A percentile compares a stretch with the other conserved stretches of the same genome.
Conservation (phyloP, 2,113 vertebrate genomes). For the Sialia sialis region DNA sequence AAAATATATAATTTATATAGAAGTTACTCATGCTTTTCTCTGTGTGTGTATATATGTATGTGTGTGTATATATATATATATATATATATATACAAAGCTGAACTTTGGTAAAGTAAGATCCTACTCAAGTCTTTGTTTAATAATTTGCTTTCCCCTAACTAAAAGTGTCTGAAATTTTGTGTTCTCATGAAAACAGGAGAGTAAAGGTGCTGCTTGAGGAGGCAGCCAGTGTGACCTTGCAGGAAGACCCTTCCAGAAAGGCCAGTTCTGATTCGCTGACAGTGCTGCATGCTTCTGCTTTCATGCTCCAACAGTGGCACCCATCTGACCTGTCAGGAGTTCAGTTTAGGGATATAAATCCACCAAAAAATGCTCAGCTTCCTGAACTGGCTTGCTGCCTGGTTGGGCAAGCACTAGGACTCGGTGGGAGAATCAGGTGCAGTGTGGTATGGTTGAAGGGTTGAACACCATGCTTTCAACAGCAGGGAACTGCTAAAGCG, state of each 20-base stretch:
- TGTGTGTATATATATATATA: background rate
- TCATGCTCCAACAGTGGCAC: background rate
- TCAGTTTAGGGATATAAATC: background rate
- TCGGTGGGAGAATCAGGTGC: background rate
- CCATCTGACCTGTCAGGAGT: background rate
- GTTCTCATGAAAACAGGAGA: background rate
- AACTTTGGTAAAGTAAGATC: background rate
- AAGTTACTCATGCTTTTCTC: too few relatives aligned
- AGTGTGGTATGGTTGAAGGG: background rate
- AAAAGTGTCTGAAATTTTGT: background rate
- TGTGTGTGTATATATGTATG: background rate
- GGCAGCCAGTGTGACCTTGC: background rate
- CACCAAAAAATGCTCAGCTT: background rate
- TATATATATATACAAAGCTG: background rate
- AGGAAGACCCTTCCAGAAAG: background rate
- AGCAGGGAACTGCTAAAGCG: background rate
- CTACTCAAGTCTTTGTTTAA: background rate
- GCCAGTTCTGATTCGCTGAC: background rate
- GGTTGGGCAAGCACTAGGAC: background rate
- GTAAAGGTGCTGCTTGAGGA: background rate
- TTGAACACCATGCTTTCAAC: fast-evolving
- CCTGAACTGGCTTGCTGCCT: background rate
- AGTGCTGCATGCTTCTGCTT: background rate
- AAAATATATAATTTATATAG: too few relatives aligned
- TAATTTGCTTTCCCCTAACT: background rate